These are phyloP conservation scores for Gambusia affinis DNA, from an alignment of 2,113 vertebrate species.

Conservation along the genomic window DNA sequence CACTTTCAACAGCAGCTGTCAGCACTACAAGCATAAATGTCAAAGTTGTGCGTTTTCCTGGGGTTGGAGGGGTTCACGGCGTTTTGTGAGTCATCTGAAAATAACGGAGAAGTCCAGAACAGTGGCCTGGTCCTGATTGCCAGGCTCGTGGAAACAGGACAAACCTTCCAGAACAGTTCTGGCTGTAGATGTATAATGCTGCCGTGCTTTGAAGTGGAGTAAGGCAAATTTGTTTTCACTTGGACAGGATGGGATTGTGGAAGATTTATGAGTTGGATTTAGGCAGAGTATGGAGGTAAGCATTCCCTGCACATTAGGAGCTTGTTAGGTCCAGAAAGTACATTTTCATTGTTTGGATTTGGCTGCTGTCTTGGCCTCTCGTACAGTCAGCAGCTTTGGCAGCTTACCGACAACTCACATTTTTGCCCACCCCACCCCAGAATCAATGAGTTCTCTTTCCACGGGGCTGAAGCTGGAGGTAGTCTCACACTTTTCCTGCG, in stretches of 20 bases:
- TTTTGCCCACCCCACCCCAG: conserved; percentile 27
- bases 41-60: conserved; percentile 28
- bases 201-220: conserved; percentile 69
- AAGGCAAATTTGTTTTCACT: conserved; percentile 63
- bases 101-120: conserved; percentile 53
- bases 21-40: conserved; percentile 18
- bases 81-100: conserved; percentile 36
- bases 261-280: conserved; percentile 58
- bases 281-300: conserved; percentile 27
- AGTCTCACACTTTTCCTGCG: conserved; percentile 25
- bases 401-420: conserved; percentile 34
- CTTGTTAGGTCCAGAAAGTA: conserved; percentile 22
- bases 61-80: conserved; percentile 20
- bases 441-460: conserved; percentile 43
- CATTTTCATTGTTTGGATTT: conserved; percentile 41
- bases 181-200: conserved; percentile 64
- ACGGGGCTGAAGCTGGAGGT: conserved; percentile 1
- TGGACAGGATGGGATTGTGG: conserved; percentile 39
- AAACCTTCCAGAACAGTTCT: conserved; percentile 55
- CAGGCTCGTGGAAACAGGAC: conserved; percentile 42
- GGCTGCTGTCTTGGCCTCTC: conserved; percentile 27
- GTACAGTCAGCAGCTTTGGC: conserved; percentile 28
- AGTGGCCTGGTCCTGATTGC: conserved; percentile 55
- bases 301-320: conserved; percentile 41
- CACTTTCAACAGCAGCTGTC: conserved; percentile 32